Evolutionary conservation across 2,888 invertebrate genomes (phyloP).

Genomic region (Cataglyphis cursor): DNA sequence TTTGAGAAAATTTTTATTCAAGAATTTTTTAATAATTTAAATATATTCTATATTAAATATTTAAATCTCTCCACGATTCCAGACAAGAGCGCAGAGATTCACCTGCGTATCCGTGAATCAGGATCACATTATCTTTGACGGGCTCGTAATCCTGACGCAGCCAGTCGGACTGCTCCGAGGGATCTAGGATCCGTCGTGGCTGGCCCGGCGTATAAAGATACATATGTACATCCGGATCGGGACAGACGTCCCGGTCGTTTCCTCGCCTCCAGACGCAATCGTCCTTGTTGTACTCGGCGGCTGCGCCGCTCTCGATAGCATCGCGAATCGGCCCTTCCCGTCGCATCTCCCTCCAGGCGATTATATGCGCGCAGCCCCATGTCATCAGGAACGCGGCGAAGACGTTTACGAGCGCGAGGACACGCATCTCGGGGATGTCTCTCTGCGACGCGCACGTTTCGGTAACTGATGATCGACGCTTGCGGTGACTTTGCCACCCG

Average conservation of each 20-base stretch:
- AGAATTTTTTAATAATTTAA: too few species aligned
- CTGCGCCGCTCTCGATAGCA: constrained; percentile 86
- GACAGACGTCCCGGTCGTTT: constrained; percentile 90
- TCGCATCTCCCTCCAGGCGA: constrained; percentile 36
- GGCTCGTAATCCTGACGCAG: constrained; percentile 91
- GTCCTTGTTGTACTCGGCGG: constrained; percentile 88
- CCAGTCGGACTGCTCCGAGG: constrained; percentile 90
- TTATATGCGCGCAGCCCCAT: not conserved
- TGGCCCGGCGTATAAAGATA: constrained; percentile 90
- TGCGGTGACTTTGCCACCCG: not conserved
- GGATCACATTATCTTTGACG: constrained; percentile 90
- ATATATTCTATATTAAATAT: too few species aligned
- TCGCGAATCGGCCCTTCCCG: constrained; percentile 83
- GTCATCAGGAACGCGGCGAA: constrained; percentile 1
- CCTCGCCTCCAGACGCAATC: constrained; percentile 91
- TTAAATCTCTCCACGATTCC: too few species aligned
- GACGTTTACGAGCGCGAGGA: not conserved
- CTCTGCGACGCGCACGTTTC: not conserved
- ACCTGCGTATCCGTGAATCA: constrained; percentile 93
- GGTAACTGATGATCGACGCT: not conserved
- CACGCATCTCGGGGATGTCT: constrained; percentile 8
- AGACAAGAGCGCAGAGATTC: constrained; percentile 6
- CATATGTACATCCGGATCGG: constrained; percentile 90
- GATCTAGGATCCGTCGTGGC: constrained; percentile 82
- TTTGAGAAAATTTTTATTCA: too few species aligned